A percentile compares a stretch with the other conserved stretches of the same genome.
Evolutionary conservation across 1,140 invertebrate genomes (phyloP).

Genomic region (Pararge aegeria): DNA sequence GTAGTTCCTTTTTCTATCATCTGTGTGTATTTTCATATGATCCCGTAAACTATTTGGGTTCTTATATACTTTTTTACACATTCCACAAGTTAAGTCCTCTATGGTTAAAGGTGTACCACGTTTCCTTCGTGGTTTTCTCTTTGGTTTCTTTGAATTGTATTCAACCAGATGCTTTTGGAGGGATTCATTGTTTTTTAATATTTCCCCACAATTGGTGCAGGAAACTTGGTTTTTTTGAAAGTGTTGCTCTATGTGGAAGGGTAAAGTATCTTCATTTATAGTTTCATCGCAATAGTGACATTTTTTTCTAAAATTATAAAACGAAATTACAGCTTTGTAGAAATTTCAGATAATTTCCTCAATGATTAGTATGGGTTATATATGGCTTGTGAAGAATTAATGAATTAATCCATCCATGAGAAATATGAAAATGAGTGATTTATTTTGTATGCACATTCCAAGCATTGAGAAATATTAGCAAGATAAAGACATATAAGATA

Average conservation of each 20-base stretch:
- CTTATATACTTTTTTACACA: constrained; percentile 62
- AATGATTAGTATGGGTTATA: too few relatives aligned
- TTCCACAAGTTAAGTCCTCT: constrained; percentile 48
- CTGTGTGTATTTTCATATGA: constrained; percentile 57
- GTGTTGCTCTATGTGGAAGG: constrained; percentile 38
- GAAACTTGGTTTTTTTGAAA: constrained; percentile 39
- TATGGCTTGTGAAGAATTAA: too few relatives aligned
- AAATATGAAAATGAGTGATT: too few relatives aligned
- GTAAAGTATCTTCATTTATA: constrained; percentile 30
- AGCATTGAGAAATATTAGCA: too few relatives aligned
- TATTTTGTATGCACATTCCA: too few relatives aligned
- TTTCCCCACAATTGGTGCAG: constrained; percentile 47
- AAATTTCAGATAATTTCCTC: too few relatives aligned
- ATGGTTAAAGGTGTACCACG: constrained; percentile 43
- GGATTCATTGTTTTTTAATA: constrained; percentile 41
- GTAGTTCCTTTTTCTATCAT: constrained; percentile 53
- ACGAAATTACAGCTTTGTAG: not conserved
- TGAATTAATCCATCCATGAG: too few relatives aligned
- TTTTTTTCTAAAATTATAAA: constrained; percentile 45
- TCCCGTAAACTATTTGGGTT: constrained; percentile 48
- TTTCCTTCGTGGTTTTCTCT: constrained; percentile 40
- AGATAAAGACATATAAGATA: too few relatives aligned
- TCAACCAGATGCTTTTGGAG: constrained; percentile 46
- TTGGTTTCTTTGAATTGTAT: constrained; percentile 38
- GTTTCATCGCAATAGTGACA: constrained; percentile 50